Percentiles rank a stretch among this genome's conserved stretches.
phyloP scores from a whole-genome alignment of 2,797 vertebrate species.

The Pangasius krempfi region DNA sequence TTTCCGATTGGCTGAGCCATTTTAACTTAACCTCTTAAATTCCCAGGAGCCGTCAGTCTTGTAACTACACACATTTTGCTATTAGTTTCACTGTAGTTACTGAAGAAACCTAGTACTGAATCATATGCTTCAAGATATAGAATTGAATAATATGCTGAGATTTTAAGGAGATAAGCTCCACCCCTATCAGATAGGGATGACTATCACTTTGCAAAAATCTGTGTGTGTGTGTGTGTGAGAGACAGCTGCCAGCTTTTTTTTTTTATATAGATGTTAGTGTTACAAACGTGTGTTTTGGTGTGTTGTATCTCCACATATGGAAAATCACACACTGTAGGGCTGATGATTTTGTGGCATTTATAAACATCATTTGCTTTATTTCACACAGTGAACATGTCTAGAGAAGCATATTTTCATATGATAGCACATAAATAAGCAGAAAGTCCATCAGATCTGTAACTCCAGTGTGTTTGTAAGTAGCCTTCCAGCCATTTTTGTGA shows the following conservation, averaged over 20 bases:
- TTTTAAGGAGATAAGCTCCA: background rate
- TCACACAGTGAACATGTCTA: conserved; percentile 17
- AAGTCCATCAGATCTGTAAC: conserved; percentile 14
- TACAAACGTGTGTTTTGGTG: background rate
- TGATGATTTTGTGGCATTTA: conserved; percentile 10
- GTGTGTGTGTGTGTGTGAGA: background rate
- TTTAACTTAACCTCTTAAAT: background rate
- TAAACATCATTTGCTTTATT: background rate
- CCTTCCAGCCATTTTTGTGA: conserved; percentile 67
- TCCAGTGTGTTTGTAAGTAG: conserved; percentile 61
- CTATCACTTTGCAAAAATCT: background rate
- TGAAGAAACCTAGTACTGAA: background rate
- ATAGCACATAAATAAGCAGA: conserved; percentile 9
- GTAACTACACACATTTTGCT: background rate
- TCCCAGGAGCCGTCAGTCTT: background rate
- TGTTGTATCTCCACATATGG: background rate
- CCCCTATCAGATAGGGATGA: background rate
- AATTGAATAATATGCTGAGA: background rate
- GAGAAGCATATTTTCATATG: conserved; percentile 43
- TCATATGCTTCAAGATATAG: background rate
- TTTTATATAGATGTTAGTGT: background rate
- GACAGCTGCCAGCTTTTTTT: background rate
- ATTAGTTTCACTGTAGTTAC: background rate
- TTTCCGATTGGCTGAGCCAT: background rate
- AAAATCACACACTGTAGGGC: conserved; percentile 14